These are phyloP conservation scores for Lissocephala sabroskyi DNA, from an alignment of 2,888 invertebrate genomes.

Conservation along the genomic window DNA sequence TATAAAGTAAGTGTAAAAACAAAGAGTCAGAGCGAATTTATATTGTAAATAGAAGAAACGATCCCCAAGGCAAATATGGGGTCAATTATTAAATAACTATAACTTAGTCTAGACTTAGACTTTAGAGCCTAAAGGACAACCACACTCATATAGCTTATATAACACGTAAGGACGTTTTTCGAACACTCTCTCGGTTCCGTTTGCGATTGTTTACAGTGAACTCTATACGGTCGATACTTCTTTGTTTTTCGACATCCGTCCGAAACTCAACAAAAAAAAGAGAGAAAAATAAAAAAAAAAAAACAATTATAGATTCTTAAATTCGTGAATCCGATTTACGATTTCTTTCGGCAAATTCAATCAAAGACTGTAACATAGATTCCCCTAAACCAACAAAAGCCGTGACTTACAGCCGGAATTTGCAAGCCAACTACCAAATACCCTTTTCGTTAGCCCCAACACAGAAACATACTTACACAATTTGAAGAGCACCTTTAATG, in stretches of 20 bases:
- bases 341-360: too few species aligned
- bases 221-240: slow-evolving; percentile 24
- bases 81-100: neutral
- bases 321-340: too few species aligned
- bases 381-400: too few species aligned
- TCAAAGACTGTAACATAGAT: too few species aligned
- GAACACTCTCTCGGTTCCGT: too few species aligned
- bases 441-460: slow-evolving; percentile 56
- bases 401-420: too few species aligned
- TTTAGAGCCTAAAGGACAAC: neutral
- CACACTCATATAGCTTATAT: slow-evolving; percentile 21
- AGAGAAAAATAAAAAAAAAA: too few species aligned
- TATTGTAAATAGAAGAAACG: slow-evolving; percentile 50
- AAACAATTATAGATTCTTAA: too few species aligned
- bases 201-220: neutral
- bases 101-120: neutral
- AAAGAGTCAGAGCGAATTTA: slow-evolving; percentile 60
- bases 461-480: slow-evolving; percentile 3
- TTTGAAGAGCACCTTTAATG: slow-evolving; percentile 60
- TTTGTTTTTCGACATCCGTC: slow-evolving; percentile 60
- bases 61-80: slow-evolving; percentile 16
- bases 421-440: too few species aligned
- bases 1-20: slow-evolving; percentile 6
- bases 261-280: too few species aligned
- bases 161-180: too few species aligned